Base-by-base conservation (phyloP, 1,140 invertebrate genomes). In the Zaprionus lachaisei region DNA sequence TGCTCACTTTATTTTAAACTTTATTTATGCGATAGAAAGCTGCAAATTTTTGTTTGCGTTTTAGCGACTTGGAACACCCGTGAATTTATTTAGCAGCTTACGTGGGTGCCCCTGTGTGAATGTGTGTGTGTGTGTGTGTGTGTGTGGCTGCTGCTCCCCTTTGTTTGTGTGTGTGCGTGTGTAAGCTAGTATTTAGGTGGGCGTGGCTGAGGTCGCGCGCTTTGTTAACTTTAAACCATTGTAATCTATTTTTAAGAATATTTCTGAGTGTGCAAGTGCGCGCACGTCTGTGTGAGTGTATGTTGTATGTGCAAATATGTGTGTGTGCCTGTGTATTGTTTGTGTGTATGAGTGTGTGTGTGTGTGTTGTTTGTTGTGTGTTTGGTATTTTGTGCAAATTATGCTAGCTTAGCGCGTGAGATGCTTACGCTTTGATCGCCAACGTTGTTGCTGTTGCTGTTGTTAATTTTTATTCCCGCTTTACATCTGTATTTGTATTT, bases 11-110 rank as follows among this genome's bases (percentile, higher is more conserved):
- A 87, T 86, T 86, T 86, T 86, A 87, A 86, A 86, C 83, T 86
- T 86, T 86, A 87, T 86, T 86, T 86, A 86, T 87, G 83, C 83
- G 83, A 87, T 83, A 77, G 82, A 85, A 86, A 81, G 83, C 82
- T 82, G 82, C 82, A 85, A 85, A 86, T 86, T 86, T 85, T 86
- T 82, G 83, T 82, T 85, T 86, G 81, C 74, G 76, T 81, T 81
- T 81, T 77, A 77, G 78, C 81, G 77, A 86, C 68, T 81, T 76
- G 83, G 58, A 66, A 68, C 47, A 63, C 38, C 62, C 70, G 76
- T 73, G 68, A 84, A 84, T 84, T 84, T 85, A 85, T 81, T 66
- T 56, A 17, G 34, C 72, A 41, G 64, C 64, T 73, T 73, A 73
- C 58, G 44, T 47, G 69, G 69, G 44, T 28, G 15, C 22, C 17